Base-by-base conservation (phyloP, 2,888 invertebrate genomes). In the Gymnosoma rotundatum region DNA sequence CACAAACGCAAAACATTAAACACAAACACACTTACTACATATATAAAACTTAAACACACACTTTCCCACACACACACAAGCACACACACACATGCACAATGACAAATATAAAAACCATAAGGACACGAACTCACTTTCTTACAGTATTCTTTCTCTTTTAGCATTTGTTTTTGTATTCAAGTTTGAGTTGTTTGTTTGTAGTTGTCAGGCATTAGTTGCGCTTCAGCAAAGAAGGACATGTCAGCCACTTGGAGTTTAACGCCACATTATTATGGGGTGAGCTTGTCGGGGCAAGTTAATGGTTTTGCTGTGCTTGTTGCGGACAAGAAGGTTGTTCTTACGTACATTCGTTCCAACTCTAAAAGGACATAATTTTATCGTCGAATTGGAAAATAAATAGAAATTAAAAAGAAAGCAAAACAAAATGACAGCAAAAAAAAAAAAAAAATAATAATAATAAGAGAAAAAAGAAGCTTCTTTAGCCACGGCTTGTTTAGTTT, bases 391-490 rank as follows among this genome's bases (percentile, higher is more conserved):
- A 76, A 80, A 83, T 76, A 84, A 87, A 86, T 73, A 72, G 70
- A 83, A 81, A 79, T 86, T 84, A 83, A 83, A 85, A 73, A 83
- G 61, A 69, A 81, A 74, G 32, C 61, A 75, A 66, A 83, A 66
- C 83, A 86, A 88, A 87, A 86, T 85, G 86, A 80, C 67, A 70
- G 52, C 45, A 78, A 25, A 12, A 63, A 81, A 78, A 72, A 67
- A 76, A 50, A 38, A 81, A 78, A 72, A 67, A 76, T 42, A 38
- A 73, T 10, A 5, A 38, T 10, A 38, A 38, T 12, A 69, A 61
- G 20, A 52, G 66, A 78, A 75, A 82, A 87, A 88, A 86, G 85
- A 70, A 86, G 76, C 80, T 84, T 86, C 88, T 89, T 89, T 70
- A 75, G 63, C 84, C 69, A 88, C 87, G 89, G 88, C 75, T 83